A percentile compares a stretch with the other conserved stretches of the same genome.
Conservation (phyloP, 2,113 vertebrate species). For the Pachypanchax playfairii region DNA sequence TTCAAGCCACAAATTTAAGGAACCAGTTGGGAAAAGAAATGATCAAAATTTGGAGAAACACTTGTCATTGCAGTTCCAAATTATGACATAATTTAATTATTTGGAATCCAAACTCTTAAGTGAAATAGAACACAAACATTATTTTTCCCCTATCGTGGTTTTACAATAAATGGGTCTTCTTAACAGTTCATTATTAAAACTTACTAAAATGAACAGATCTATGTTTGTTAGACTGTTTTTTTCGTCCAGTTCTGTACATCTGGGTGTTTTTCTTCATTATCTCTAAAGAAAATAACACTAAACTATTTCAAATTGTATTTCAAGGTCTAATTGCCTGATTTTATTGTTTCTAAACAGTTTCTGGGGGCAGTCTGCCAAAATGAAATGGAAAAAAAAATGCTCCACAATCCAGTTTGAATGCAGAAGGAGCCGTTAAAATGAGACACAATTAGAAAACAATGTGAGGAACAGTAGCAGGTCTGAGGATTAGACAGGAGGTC, state of each 20-base stretch:
- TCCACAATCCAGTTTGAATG: neutral
- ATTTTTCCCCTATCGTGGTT: too few relatives aligned
- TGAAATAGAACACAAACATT: neutral
- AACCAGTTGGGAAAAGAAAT: neutral
- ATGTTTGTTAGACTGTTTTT: too few relatives aligned
- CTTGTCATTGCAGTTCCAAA: too few relatives aligned
- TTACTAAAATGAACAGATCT: too few relatives aligned
- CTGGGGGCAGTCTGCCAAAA: neutral
- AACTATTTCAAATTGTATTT: neutral
- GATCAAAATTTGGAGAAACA: neutral
- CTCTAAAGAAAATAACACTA: too few relatives aligned
- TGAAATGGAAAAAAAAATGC: neutral
- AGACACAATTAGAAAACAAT: slow-evolving; percentile 54
- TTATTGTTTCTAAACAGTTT: neutral
- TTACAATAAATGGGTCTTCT: too few relatives aligned
- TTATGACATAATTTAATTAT: too few relatives aligned
- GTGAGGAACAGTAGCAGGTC: slow-evolving; percentile 57
- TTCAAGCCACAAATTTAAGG: neutral
- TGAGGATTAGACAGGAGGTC: slow-evolving; percentile 57
- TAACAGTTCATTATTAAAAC: too few relatives aligned
- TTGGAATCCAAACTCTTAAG: neutral
- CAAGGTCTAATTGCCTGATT: neutral
- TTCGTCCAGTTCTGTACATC: too few relatives aligned
- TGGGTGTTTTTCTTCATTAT: too few relatives aligned
- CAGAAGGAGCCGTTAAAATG: slow-evolving; percentile 27